Conservation (phyloP, 2,797 vertebrate species). For the Pipistrellus kuhlii region DNA sequence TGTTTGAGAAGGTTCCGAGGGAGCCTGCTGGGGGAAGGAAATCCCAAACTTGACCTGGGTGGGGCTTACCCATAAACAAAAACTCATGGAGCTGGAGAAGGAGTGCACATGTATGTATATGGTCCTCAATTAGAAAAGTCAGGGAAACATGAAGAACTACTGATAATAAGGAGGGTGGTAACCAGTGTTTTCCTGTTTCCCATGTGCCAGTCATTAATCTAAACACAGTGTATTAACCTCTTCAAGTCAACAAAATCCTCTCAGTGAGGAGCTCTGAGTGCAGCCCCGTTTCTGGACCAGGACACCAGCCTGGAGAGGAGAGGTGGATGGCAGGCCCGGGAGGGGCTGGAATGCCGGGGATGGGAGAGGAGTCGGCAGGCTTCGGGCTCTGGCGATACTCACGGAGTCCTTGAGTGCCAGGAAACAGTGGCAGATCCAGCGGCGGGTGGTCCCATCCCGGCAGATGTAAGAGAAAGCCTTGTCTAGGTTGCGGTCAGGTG, state of each 20-base stretch:
- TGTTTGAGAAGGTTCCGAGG: background rate
- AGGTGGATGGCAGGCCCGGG: background rate
- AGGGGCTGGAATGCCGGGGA: background rate
- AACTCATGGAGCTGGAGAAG: background rate
- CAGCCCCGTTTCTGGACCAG: background rate
- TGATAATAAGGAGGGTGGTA: too few relatives aligned
- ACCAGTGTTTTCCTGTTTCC: background rate
- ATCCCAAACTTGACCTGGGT: background rate
- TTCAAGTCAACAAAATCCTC: background rate
- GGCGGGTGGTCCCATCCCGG: constrained; percentile 95
- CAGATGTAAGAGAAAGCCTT: constrained; percentile 98
- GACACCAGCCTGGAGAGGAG: background rate
- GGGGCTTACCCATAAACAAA: background rate
- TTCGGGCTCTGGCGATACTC: constrained; percentile 72
- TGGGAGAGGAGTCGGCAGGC: background rate
- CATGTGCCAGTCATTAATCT: background rate
- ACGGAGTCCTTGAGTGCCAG: constrained; percentile 97
- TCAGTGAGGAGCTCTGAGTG: background rate
- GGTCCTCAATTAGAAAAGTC: background rate
- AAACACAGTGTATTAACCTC: background rate
- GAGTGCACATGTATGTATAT: background rate
- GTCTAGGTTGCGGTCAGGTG: constrained; percentile 96
- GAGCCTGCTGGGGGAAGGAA: background rate
- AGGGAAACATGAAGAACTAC: background rate
- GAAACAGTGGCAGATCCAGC: constrained; percentile 98